These are phyloP conservation scores for Amblyornis subalaris DNA, from an alignment of 2,113 vertebrate genomes.

Conservation along the genomic window DNA sequence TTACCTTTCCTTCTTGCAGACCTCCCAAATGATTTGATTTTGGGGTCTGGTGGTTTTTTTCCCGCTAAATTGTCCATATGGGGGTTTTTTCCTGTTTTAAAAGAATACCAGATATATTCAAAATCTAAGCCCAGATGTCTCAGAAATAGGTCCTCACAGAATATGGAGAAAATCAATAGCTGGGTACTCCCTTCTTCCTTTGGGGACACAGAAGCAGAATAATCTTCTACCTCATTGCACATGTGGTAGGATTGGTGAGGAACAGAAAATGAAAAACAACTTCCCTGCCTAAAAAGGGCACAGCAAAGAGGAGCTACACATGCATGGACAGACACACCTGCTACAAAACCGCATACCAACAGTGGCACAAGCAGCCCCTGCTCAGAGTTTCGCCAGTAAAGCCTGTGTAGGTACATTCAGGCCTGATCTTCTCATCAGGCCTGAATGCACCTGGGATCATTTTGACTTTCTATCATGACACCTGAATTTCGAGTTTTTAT, in stretches of 20 bases:
- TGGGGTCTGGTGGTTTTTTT: rapidly evolving
- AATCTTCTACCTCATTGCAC: neutral
- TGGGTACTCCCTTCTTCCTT: neutral
- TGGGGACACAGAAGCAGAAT: neutral
- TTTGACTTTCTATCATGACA: neutral
- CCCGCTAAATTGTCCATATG: neutral
- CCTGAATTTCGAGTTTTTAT: neutral
- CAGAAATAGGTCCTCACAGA: neutral
- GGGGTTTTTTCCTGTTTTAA: neutral
- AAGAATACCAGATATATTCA: neutral
- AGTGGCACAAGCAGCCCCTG: neutral
- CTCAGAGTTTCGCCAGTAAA: neutral
- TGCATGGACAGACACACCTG: rapidly evolving
- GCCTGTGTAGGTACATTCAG: neutral
- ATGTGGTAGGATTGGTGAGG: neutral
- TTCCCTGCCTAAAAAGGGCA: neutral
- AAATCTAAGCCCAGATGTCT: neutral
- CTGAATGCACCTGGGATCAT: neutral
- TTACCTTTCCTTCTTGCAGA: neutral
- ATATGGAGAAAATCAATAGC: neutral
- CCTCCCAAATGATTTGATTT: neutral
- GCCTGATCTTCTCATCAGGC: neutral
- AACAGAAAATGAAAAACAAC: neutral
- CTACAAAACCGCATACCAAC: neutral
- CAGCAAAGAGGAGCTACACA: neutral